Evolutionary conservation across 2,113 vertebrate genomes (phyloP).

Genomic region (Rhinopithecus roxellana): DNA sequence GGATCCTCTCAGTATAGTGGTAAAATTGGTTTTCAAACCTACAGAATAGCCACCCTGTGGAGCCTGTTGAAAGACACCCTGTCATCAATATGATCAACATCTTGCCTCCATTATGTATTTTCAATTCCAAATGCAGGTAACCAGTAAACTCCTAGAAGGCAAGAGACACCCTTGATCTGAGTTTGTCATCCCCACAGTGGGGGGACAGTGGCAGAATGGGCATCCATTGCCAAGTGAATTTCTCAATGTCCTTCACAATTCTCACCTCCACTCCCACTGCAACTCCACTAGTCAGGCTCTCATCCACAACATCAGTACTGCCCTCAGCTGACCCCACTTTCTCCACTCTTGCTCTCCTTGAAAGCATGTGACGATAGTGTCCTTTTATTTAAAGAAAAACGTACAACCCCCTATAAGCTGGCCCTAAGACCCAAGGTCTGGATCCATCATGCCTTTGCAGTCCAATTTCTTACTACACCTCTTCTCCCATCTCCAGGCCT

Average conservation of each 20-base stretch:
- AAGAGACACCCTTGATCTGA: not conserved
- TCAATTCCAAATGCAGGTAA: not conserved
- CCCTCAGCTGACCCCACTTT: not conserved
- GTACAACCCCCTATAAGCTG: not conserved
- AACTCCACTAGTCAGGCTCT: not conserved
- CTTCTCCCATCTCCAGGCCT: not conserved
- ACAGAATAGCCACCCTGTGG: not conserved
- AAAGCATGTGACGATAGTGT: not conserved
- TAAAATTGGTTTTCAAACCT: not conserved
- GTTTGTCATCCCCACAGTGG: not conserved
- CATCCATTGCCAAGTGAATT: not conserved
- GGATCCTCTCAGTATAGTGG: not conserved
- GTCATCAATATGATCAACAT: not conserved
- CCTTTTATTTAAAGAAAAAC: not conserved
- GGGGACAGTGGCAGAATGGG: not conserved
- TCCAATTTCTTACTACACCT: not conserved
- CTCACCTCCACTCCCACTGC: not conserved
- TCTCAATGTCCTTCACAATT: not conserved
- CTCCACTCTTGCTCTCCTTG: not conserved
- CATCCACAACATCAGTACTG: too few relatives aligned
- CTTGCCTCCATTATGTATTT: not conserved
- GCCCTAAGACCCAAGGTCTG: not conserved
- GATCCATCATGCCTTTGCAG: not conserved
- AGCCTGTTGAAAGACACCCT: not conserved
- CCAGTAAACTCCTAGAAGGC: not conserved